Conservation (phyloP, 2,113 vertebrate genomes). For the Murina feae region DNA sequence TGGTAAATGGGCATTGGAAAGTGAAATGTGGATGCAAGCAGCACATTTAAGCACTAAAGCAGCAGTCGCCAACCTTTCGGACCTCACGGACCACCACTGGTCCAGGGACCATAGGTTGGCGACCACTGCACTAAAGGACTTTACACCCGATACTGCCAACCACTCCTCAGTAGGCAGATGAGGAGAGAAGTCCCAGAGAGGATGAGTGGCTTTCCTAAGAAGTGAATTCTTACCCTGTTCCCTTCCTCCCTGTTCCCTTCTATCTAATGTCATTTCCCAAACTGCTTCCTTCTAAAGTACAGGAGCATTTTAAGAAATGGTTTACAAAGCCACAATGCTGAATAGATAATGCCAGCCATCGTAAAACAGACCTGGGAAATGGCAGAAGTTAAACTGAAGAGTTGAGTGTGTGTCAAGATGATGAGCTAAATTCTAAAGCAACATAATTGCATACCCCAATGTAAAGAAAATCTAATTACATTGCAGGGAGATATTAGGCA, state of each 20-base stretch:
- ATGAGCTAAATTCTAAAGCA: neutral
- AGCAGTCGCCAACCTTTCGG: too few species aligned
- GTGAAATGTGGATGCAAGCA: neutral
- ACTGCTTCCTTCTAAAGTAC: neutral
- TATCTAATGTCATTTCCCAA: neutral
- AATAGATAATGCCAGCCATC: neutral
- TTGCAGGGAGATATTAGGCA: neutral
- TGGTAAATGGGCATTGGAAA: neutral
- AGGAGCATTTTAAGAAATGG: neutral
- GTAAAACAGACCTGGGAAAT: neutral
- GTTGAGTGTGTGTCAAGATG: neutral
- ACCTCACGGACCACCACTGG: too few species aligned
- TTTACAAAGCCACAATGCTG: neutral
- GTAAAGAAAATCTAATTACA: neutral
- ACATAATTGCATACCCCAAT: neutral
- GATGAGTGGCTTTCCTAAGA: neutral
- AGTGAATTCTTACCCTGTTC: neutral
- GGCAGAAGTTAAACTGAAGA: neutral
- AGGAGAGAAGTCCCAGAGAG: neutral
- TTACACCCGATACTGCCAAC: neutral
- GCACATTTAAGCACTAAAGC: neutral
- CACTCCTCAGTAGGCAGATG: neutral
- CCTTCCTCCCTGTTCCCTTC: neutral
- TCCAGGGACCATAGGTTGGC: too few species aligned
- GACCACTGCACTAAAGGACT: neutral